Conservation (phyloP, 2,113 vertebrate genomes). For the Smithornis capensis region DNA sequence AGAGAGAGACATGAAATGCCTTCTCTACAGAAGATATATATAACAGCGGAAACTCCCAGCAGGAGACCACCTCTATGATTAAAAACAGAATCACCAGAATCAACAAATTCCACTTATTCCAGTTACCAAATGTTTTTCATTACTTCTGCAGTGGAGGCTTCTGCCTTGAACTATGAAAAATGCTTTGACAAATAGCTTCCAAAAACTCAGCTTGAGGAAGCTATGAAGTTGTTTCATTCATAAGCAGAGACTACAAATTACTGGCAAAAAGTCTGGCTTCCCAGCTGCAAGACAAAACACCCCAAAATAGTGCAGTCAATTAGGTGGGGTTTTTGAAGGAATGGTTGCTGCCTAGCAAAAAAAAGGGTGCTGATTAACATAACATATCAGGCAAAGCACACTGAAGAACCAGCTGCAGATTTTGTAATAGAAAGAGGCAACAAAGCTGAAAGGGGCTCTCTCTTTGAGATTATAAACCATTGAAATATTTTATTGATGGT, state of each 20-base stretch:
- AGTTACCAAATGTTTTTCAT: constrained; percentile 53
- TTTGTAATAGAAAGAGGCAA: background rate
- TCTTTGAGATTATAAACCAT: background rate
- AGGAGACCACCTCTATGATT: constrained; percentile 55
- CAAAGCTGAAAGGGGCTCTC: background rate
- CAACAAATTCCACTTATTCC: constrained; percentile 21
- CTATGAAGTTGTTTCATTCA: constrained; percentile 43
- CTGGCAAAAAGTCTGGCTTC: constrained; percentile 42
- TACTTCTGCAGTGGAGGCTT: constrained; percentile 35
- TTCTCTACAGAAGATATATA: constrained; percentile 28
- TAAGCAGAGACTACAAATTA: constrained; percentile 23
- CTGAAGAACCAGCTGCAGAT: constrained; percentile 49
- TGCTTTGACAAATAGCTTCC: constrained; percentile 41
- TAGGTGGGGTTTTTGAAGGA: constrained; percentile 53
- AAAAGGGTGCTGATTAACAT: constrained; percentile 50
- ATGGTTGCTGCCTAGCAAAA: constrained; percentile 42
- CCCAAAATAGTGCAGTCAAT: constrained; percentile 33
- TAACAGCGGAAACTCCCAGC: constrained; percentile 29
- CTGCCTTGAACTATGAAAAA: constrained; percentile 54
- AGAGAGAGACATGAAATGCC: background rate
- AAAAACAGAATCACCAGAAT: constrained; percentile 50
- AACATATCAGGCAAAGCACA: background rate
- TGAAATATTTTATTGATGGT: background rate
- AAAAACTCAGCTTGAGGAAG: constrained; percentile 57
- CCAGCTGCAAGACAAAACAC: constrained; percentile 66